Conservation (phyloP, 2,888 invertebrate species). For the Aproaerema taeniolella region DNA sequence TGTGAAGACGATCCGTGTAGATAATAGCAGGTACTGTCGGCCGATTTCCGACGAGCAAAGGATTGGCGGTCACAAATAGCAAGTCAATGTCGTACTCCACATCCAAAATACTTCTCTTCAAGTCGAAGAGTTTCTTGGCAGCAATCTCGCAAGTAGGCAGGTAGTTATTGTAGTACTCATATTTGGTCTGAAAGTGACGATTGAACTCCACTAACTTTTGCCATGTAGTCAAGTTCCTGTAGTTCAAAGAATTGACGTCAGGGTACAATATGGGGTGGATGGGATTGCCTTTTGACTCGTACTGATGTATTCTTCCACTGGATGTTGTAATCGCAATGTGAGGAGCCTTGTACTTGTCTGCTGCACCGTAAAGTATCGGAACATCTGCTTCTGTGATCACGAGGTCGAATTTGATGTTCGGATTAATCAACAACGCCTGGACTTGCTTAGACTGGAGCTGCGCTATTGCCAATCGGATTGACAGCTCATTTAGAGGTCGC, state of each 20-base stretch:
- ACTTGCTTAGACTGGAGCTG: conserved; percentile 61
- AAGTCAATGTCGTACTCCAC: conserved; percentile 64
- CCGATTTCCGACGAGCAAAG: conserved; percentile 53
- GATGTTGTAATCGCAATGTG: conserved; percentile 72
- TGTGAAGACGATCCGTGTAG: conserved; percentile 59
- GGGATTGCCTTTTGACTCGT: conserved; percentile 72
- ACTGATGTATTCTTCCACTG: conserved; percentile 62
- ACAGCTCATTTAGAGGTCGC: conserved; percentile 46
- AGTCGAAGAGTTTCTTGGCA: conserved; percentile 50
- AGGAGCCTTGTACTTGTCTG: conserved; percentile 72
- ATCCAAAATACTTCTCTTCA: conserved; percentile 48
- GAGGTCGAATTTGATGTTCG: conserved; percentile 71
- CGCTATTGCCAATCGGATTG: conserved; percentile 51
- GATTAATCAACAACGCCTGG: conserved; percentile 53
- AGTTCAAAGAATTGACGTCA: conserved; percentile 61
- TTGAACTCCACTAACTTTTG: conserved; percentile 49
- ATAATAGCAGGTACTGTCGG: conserved; percentile 53
- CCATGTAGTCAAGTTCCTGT: conserved; percentile 56
- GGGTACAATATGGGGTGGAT: conserved; percentile 70
- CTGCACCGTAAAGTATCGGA: conserved; percentile 65
- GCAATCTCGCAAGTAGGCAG: conserved; percentile 52
- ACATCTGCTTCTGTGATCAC: conserved; percentile 75
- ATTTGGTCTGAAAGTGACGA: conserved; percentile 44
- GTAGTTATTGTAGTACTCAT: conserved; percentile 55
- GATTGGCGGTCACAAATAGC: conserved; percentile 56